Evolutionary conservation across 2,888 invertebrate species (phyloP).

Genomic region (Melieria picta): DNA sequence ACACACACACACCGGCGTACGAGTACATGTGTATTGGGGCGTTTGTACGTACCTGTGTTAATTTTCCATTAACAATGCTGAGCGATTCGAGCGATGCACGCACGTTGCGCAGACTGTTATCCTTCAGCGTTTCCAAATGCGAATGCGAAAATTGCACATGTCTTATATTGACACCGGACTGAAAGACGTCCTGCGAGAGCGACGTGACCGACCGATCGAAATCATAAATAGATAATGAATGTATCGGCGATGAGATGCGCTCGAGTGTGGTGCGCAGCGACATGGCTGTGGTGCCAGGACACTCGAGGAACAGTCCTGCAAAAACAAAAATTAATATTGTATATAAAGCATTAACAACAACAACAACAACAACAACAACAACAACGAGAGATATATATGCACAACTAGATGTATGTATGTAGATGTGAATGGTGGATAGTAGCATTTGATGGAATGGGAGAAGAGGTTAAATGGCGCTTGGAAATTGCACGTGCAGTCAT

Average conservation of each 20-base stretch:
- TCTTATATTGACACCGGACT: slow-evolving; percentile 73
- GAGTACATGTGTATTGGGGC: neutral
- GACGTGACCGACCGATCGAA: slow-evolving; percentile 83
- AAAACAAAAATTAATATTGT: neutral
- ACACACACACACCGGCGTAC: slow-evolving; percentile 13
- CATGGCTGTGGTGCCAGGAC: slow-evolving; percentile 82
- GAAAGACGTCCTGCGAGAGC: slow-evolving; percentile 80
- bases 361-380: neutral
- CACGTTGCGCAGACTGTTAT: slow-evolving; percentile 77
- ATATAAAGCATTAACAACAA: neutral
- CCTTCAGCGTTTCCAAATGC: slow-evolving; percentile 76
- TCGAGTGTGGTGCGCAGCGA: slow-evolving; percentile 79
- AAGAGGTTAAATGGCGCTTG: neutral
- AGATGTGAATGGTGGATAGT: neutral
- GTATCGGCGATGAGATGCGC: slow-evolving; percentile 76
- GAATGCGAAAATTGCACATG: slow-evolving; percentile 84
- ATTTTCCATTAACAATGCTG: slow-evolving; percentile 79
- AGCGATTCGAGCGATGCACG: slow-evolving; percentile 81
- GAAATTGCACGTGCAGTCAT: neutral
- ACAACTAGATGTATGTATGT: neutral
- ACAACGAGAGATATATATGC: neutral
- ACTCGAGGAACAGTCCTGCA: slow-evolving; percentile 84
- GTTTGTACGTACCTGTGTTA: slow-evolving; percentile 62
- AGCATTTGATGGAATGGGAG: neutral
- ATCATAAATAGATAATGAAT: slow-evolving; percentile 89